phyloP scores from a whole-genome alignment of 2,797 vertebrate genomes.

The Halcyon smyrnensis region DNA sequence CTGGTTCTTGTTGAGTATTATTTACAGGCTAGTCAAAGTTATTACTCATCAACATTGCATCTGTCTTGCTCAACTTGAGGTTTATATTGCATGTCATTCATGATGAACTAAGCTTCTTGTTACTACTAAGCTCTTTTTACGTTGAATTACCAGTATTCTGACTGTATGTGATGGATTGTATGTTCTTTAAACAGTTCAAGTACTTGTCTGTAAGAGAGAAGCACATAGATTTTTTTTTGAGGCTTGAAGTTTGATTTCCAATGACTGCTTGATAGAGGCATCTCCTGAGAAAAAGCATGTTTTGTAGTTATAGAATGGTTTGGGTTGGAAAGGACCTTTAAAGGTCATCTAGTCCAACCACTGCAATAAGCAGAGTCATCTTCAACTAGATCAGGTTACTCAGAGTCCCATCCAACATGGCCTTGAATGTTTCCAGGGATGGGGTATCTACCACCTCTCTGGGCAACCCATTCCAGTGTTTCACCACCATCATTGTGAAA shows the following conservation, averaged over 20 bases:
- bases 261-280: neutral
- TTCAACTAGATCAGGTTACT: neutral
- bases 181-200: neutral
- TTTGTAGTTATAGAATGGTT: neutral
- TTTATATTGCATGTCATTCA: neutral
- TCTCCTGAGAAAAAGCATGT: neutral
- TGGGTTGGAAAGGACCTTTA: neutral
- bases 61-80: neutral
- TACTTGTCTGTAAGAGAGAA: neutral
- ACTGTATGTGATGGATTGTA: neutral
- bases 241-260: neutral
- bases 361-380: neutral
- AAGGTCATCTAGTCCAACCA: neutral
- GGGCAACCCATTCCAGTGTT: neutral
- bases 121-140: neutral
- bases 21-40: neutral
- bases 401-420: neutral
- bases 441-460: neutral
- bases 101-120: neutral
- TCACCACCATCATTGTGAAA: neutral
- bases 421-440: neutral
- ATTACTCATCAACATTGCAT: neutral
- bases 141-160: neutral
- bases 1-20: neutral
- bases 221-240: neutral